phyloP scores from a whole-genome alignment of 2,113 vertebrate genomes.

The Cinclus cinclus region DNA sequence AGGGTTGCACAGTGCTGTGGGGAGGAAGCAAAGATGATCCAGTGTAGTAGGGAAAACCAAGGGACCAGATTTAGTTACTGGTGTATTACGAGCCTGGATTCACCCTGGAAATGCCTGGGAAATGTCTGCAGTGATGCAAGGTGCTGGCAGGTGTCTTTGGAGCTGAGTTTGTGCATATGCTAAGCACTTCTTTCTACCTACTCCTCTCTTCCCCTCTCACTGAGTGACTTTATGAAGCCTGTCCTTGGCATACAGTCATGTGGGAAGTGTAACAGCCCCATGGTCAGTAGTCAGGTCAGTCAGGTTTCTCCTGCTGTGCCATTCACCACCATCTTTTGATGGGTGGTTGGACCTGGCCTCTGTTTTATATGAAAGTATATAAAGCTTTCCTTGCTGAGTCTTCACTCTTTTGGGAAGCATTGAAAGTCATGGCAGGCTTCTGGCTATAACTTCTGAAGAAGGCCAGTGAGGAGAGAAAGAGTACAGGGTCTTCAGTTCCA shows the following conservation, averaged over 20 bases:
- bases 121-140: neutral
- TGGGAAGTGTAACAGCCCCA: fast-evolving
- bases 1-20: neutral
- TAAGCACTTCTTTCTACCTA: neutral
- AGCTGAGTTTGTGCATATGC: neutral
- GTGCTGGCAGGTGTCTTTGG: neutral
- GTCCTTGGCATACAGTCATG: neutral
- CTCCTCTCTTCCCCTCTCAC: neutral
- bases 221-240: neutral
- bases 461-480: neutral
- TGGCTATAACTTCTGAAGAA: neutral
- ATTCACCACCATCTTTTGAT: neutral
- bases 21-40: neutral
- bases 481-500: neutral
- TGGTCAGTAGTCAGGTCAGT: neutral
- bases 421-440: neutral
- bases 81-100: fast-evolving
- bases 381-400: neutral
- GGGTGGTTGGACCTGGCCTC: neutral
- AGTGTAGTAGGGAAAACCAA: neutral
- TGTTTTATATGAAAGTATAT: neutral
- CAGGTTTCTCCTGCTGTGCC: neutral
- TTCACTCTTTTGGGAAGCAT: neutral
- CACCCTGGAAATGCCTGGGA: neutral
- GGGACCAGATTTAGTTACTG: neutral